Base-by-base conservation (phyloP, 2,113 vertebrate genomes). In the Lepus timidus region DNA sequence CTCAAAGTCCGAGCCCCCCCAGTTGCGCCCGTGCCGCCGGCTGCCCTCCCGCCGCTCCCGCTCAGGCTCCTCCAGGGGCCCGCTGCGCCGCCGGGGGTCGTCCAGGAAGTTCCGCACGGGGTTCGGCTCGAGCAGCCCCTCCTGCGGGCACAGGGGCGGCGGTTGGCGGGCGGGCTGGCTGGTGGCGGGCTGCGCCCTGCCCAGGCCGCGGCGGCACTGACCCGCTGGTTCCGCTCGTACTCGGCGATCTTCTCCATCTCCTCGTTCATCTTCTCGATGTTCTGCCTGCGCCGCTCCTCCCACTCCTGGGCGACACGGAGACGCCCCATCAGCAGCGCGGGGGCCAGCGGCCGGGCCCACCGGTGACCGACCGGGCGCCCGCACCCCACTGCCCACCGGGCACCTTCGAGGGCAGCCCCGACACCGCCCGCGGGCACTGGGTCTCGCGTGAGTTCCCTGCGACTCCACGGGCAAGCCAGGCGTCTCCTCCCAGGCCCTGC, bases 241-340 rank as follows among this genome's bases (percentile, higher is more conserved):
- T 99, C 99, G 0, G 99, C 99, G 1, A 99, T 99, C 96, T 98
- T 99, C 97, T 99, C 99, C 99, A 99, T 99, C 97, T 99, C 99
- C 94, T 99, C 99, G 0, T 99, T 99, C 99, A 99, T 99, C 97
- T 99, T 99, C 97, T 99, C 99, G 0, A 99, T 99, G 96, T 99
- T 99, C 97, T 99, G 99, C 13, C 99, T 97, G 67, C 99, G 98
- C 83, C 99, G 99, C 96, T 99, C 99, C 96, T 99, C 99, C 99
- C 99, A 99, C 65, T 99, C 99, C 99, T 99, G 96, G 7, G 0
- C 11, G 6, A 36, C 6, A 64, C 1, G 71, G 9, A 64, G 3
- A 31, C 3, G 0, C 0, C 1, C 2, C 0, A 1, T 74, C 71
- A 83, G 61, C 7, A 55, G 55, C 17, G 14, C 55, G 4, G 55